Conservation (phyloP, 2,888 invertebrate species). For the Hartigia nigra region DNA sequence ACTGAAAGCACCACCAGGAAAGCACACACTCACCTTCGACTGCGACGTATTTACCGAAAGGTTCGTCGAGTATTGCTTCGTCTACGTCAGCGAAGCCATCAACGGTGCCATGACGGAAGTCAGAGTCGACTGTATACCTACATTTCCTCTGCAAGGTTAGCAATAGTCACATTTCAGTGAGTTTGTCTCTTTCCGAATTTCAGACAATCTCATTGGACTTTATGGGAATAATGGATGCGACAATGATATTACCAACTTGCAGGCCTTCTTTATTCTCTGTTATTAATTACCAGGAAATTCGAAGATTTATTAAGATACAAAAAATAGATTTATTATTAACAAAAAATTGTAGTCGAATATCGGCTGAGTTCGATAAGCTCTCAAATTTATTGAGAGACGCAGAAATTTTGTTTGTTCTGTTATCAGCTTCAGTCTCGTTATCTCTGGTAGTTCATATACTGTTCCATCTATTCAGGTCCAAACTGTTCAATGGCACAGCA, state of each 20-base stretch:
- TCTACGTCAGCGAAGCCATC: slow-evolving; percentile 87
- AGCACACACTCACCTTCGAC: slow-evolving; percentile 81
- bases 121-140: slow-evolving; percentile 86
- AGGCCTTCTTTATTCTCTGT: too few relatives aligned
- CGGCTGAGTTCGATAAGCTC: too few relatives aligned
- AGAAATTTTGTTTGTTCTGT: neutral
- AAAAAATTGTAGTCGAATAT: too few relatives aligned
- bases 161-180: slow-evolving; percentile 19
- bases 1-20: slow-evolving; percentile 75
- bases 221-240: neutral
- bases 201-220: neutral
- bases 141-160: slow-evolving; percentile 82
- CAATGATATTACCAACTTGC: neutral
- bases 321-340: neutral
- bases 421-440: neutral
- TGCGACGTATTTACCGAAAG: slow-evolving; percentile 86
- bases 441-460: neutral
- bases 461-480: neutral
- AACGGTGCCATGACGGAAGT: slow-evolving; percentile 88
- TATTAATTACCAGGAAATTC: neutral
- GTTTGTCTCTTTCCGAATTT: neutral
- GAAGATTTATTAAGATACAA: neutral
- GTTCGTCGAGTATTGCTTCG: slow-evolving; percentile 88
- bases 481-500: neutral
- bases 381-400: neutral